Evolutionary conservation across 2,888 invertebrate genomes (phyloP).

Genomic region (Tetragnatha montana): DNA sequence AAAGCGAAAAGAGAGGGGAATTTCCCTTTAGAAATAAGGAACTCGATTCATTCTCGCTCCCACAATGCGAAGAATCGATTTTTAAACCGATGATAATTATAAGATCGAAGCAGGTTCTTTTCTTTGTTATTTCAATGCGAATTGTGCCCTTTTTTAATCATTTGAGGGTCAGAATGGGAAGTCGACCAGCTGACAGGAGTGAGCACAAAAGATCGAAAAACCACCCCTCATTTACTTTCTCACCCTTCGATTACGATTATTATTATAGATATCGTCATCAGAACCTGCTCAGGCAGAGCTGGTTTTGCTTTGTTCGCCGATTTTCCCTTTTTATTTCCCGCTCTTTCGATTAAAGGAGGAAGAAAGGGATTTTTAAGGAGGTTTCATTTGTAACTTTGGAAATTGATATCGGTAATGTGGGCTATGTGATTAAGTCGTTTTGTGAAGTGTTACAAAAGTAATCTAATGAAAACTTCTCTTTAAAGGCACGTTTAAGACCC

Average conservation of each 20-base stretch:
- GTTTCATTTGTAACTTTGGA: constrained; percentile 2
- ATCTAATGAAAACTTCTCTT: too few relatives aligned
- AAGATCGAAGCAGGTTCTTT: constrained; percentile 54
- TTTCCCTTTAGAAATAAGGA: constrained; percentile 30
- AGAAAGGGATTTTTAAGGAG: constrained; percentile 12
- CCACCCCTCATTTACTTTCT: constrained; percentile 56
- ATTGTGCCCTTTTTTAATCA: constrained; percentile 59
- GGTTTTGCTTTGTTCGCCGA: constrained; percentile 20
- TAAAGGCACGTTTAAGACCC: too few relatives aligned
- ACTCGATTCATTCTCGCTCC: constrained; percentile 31
- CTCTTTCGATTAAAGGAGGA: background rate
- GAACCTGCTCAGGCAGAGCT: constrained; percentile 28
- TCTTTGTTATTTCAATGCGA: constrained; percentile 57
- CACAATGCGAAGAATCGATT: constrained; percentile 51
- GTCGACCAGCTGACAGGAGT: constrained; percentile 60
- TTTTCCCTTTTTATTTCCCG: constrained; percentile 16
- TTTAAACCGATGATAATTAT: constrained; percentile 70
- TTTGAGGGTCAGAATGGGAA: constrained; percentile 55
- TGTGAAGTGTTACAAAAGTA: background rate
- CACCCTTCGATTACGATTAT: constrained; percentile 65
- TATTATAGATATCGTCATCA: constrained; percentile 66
- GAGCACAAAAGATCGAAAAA: constrained; percentile 31
- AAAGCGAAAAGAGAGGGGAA: constrained; percentile 15
- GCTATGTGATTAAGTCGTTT: background rate
- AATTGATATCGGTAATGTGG: background rate